Percentiles rank a stretch among this genome's conserved stretches.
phyloP scores from a whole-genome alignment of 2,797 vertebrate genomes.

The Aphelocoma californica region DNA sequence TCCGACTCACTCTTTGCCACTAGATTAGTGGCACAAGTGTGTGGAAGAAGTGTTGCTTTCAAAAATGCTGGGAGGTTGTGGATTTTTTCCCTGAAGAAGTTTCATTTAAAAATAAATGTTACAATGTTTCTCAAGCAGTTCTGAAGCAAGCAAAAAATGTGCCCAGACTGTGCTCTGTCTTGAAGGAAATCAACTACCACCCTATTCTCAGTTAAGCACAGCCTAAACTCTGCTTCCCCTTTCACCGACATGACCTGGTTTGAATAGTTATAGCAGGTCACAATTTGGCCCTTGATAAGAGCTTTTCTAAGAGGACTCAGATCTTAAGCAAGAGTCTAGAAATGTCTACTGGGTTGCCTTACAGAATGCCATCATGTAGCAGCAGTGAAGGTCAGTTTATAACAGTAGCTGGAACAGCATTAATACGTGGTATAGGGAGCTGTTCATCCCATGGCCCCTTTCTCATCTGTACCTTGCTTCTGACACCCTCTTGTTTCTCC shows the following conservation, averaged over 20 bases:
- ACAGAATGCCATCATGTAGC: not conserved
- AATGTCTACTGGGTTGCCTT: not conserved
- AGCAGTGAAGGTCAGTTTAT: not conserved
- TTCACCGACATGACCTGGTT: not conserved
- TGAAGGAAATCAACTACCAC: not conserved
- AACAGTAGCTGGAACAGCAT: not conserved
- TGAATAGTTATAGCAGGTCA: not conserved
- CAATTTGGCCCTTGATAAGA: not conserved
- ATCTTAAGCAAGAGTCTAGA: not conserved
- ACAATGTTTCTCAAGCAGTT: not conserved
- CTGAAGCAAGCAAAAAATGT: not conserved
- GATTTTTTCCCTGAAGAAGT: not conserved
- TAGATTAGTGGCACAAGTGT: not conserved
- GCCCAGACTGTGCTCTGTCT: not conserved
- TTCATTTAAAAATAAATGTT: not conserved
- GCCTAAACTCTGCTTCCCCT: not conserved
- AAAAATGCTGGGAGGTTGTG: not conserved
- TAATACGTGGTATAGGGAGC: fast-evolving
- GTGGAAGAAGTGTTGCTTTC: not conserved
- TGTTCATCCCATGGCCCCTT: not conserved
- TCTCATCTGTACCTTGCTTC: not conserved
- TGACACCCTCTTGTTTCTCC: not conserved
- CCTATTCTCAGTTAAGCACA: not conserved
- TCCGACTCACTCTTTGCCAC: not conserved
- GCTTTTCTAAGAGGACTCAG: not conserved